Base-by-base conservation (phyloP, 2,888 invertebrate genomes). In the Cepaea hortensis region DNA sequence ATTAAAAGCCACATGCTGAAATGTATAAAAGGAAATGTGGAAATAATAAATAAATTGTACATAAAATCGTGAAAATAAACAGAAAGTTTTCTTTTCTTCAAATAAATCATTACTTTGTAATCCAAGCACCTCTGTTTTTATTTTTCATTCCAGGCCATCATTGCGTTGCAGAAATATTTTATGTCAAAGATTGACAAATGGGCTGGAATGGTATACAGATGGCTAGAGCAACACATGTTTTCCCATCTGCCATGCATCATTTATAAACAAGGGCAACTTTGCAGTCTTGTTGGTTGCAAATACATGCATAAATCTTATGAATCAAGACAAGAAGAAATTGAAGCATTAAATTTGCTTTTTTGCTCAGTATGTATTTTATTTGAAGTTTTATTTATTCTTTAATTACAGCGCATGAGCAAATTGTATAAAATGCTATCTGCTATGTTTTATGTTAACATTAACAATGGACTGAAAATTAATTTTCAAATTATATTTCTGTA, bases 101-200 rank as follows among this genome's bases (percentile, higher is more conserved):
- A 11, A 55, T 55, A 55, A 55, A 55, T 55, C 55, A 9, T 55
- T 55, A 55, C 11, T 55, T 9, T 55, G 6, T 55, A 6, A 55
- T 11, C 11, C 55, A 55, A 11, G 55, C 55, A 23, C 7, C 9
- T 73, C 73, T 73, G 46, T 73, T 46, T 18, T 50, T 50, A 20
- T 75, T 73, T 23, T 62, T 15, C 6, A 35, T 15, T 62, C 13
- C 83, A 84, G 84, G 84, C 76, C 48, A 62, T 84, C n/a, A 62
- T 11, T 76, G 76, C n/a, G 4, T 55, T 85, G 68, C 18, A 20
- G 13, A 85, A 50, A 5, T 48, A 68, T 48, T 3, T 70, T 18
- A 48, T 65, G 15, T 46, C 35, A 50, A 68, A 70, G 70, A 85
- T 85, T 55, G 35, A 85, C 9, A 65, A 20, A 55, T 79, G 77